Conservation (phyloP, 2,888 invertebrate species). For the Agriopis leucophaearia region DNA sequence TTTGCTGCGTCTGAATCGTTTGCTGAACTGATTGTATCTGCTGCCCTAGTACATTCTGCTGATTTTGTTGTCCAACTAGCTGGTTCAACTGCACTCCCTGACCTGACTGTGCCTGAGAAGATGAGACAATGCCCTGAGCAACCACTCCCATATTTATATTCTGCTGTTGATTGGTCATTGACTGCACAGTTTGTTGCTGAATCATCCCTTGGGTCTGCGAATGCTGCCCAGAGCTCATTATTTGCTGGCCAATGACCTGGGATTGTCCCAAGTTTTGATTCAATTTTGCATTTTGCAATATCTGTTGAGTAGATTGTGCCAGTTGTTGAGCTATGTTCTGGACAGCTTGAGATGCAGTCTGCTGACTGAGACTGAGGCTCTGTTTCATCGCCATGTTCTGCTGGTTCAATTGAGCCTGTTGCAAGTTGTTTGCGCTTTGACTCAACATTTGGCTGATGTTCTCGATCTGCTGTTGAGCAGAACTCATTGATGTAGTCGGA, state of each 20-base stretch:
- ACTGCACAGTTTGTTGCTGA: conserved; percentile 80
- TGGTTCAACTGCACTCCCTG: conserved; percentile 80
- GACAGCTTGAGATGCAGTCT: conserved; percentile 75
- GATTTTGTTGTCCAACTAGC: conserved; percentile 72
- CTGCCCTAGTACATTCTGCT: conserved; percentile 77
- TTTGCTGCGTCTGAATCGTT: conserved; percentile 76
- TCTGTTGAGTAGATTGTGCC: conserved; percentile 79
- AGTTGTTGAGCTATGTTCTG: conserved; percentile 81
- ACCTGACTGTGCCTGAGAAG: conserved; percentile 72
- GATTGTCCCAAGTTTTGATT: conserved; percentile 76
- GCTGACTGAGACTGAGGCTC: conserved; percentile 75
- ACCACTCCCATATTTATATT: conserved; percentile 80
- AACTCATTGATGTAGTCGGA: conserved; percentile 81
- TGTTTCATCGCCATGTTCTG: conserved; percentile 81
- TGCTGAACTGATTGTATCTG: conserved; percentile 84
- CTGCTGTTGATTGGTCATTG: conserved; percentile 76
- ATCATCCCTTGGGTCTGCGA: conserved; percentile 75
- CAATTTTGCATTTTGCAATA: conserved; percentile 80
- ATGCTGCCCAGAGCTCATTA: conserved; percentile 83
- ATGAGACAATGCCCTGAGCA: conserved; percentile 74
- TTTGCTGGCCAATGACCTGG: conserved; percentile 79
- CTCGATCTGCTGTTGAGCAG: conserved; percentile 88
- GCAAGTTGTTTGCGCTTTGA: conserved; percentile 80
- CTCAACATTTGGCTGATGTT: conserved; percentile 87
- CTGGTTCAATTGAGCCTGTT: conserved; percentile 77